A percentile compares a stretch with the other conserved stretches of the same genome.
phyloP scores from a whole-genome alignment of 2,888 invertebrate species.

The Nomada lathburiana region DNA sequence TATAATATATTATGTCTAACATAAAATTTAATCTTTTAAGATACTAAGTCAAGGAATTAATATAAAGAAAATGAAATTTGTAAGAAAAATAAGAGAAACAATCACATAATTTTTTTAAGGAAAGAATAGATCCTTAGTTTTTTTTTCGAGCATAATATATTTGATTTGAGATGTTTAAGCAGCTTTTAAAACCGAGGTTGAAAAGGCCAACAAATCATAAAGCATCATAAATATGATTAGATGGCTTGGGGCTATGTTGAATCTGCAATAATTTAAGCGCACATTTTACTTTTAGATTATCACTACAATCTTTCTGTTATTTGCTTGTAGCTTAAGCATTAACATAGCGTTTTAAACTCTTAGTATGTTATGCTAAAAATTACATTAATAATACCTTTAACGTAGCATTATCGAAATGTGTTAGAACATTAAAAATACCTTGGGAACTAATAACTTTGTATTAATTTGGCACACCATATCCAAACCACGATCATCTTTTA shows the following conservation, averaged over 20 bases:
- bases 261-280: conserved; percentile 70
- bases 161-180: conserved; percentile 61
- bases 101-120: conserved; percentile 26
- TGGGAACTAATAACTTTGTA: conserved; percentile 58
- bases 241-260: conserved; percentile 68
- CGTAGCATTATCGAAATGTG: conserved; percentile 52
- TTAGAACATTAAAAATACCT: conserved; percentile 44
- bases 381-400: conserved; percentile 57
- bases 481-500: conserved; percentile 16
- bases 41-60: conserved; percentile 61
- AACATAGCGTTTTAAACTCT: conserved; percentile 60
- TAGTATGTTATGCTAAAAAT: conserved; percentile 61
- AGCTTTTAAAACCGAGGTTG: conserved; percentile 56
- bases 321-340: conserved; percentile 67
- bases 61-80: conserved; percentile 37
- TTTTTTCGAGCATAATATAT: conserved; percentile 62
- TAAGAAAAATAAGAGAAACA: conserved; percentile 23
- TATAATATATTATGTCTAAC: conserved; percentile 66
- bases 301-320: conserved; percentile 61
- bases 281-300: conserved; percentile 70
- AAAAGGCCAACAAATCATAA: conserved; percentile 34
- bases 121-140: conserved; percentile 42
- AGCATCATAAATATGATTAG: conserved; percentile 37
- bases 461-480: conserved; percentile 48
- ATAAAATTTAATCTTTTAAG: conserved; percentile 63